Evolutionary conservation across 2,888 invertebrate genomes (phyloP).

Genomic region (Sphecodes monilicornis): DNA sequence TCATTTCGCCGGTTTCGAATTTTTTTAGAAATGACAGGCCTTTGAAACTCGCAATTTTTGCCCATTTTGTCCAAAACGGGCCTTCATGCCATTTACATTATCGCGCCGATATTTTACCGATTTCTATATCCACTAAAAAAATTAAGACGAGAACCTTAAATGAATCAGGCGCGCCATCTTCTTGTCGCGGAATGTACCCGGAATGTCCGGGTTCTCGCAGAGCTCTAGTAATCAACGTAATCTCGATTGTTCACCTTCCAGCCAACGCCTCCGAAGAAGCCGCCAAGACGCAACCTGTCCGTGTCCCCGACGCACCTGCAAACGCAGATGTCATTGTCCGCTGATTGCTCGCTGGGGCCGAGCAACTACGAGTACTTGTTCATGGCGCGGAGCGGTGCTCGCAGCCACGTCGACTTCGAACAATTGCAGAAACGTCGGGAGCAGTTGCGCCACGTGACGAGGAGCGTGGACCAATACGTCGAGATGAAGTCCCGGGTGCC

Average conservation of each 20-base stretch:
- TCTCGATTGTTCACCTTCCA: constrained; percentile 79
- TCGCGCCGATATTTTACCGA: no score
- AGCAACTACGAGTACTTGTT: constrained; percentile 89
- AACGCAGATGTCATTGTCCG: constrained; percentile 86
- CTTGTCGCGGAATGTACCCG: no score
- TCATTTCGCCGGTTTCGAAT: no score
- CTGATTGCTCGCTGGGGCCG: constrained; percentile 86
- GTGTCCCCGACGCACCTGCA: constrained; percentile 93
- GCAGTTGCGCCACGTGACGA: constrained; percentile 87
- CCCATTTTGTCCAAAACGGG: no score
- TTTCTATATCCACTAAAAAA: no score
- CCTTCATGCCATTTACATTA: no score
- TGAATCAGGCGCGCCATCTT: no score
- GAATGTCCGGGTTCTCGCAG: neutral
- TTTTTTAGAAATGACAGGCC: no score
- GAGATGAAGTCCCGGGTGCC: constrained; percentile 88
- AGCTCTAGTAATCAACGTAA: neutral
- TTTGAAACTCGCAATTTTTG: no score
- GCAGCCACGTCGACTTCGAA: constrained; percentile 90
- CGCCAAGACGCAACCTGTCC: constrained; percentile 93
- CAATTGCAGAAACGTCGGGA: constrained; percentile 86
- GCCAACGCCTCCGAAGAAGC: constrained; percentile 95
- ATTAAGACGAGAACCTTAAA: no score
- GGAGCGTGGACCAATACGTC: constrained; percentile 92
- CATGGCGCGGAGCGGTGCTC: constrained; percentile 88